phyloP scores from a whole-genome alignment of 2,888 invertebrate genomes.

The Smittia sp. region DNA sequence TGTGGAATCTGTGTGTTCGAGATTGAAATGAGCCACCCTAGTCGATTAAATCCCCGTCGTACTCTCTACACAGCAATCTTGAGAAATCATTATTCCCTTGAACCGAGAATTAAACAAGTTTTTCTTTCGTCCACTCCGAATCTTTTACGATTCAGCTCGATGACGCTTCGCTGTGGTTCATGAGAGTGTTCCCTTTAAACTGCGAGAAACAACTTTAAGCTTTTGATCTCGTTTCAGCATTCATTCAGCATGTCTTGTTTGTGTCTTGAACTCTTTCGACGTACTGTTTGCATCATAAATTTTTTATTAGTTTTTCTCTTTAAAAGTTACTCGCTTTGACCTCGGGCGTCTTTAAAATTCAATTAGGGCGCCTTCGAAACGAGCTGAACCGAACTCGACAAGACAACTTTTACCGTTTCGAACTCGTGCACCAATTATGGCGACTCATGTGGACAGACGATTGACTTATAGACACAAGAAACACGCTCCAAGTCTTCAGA shows the following conservation, averaged over 20 bases:
- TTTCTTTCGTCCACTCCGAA: not conserved
- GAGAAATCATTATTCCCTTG: conserved; percentile 36
- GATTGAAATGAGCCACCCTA: not conserved
- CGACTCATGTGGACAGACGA: not conserved
- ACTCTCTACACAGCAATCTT: conserved; percentile 19
- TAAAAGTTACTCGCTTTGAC: not conserved
- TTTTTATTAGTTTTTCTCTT: not conserved
- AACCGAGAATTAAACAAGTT: conserved; percentile 35
- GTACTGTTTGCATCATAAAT: too few relatives aligned
- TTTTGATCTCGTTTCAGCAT: not conserved
- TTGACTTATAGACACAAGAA: not conserved
- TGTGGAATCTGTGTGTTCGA: too few relatives aligned
- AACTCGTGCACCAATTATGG: not conserved
- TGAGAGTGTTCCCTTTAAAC: conserved; percentile 9
- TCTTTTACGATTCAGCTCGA: conserved; percentile 28
- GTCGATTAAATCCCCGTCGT: not conserved
- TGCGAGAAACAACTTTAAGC: not conserved
- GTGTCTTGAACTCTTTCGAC: not conserved
- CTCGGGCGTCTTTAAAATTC: conserved; percentile 2
- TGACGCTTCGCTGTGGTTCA: conserved; percentile 36
- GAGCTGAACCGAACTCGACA: not conserved
- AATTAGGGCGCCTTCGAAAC: not conserved
- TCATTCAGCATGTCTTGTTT: not conserved
- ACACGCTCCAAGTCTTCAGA: not conserved
- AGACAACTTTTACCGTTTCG: not conserved